These are phyloP conservation scores for Alethe castanea DNA, from an alignment of 2,113 vertebrate genomes.

Conservation along the genomic window DNA sequence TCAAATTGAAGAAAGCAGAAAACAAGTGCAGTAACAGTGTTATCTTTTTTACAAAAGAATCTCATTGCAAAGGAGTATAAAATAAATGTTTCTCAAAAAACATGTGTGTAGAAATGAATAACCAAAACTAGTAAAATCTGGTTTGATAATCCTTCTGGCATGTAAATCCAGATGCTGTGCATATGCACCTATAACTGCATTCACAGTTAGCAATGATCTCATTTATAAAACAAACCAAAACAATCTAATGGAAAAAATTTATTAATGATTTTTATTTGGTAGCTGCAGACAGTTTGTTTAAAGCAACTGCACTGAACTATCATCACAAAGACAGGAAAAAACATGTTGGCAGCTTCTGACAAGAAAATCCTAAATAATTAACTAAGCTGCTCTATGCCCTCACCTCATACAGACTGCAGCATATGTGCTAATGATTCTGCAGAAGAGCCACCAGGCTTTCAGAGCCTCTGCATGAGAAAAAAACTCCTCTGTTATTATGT, in stretches of 20 bases:
- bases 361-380: constrained; percentile 22
- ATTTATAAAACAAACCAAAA: neutral
- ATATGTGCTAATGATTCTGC: neutral
- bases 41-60: neutral
- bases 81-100: neutral
- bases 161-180: neutral
- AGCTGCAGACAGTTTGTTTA: neutral
- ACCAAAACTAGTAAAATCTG: neutral
- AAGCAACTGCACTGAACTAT: neutral
- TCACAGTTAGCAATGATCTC: neutral
- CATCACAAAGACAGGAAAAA: neutral
- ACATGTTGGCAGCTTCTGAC: neutral
- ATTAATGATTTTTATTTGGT: neutral
- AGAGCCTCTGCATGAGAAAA: neutral
- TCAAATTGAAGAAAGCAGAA: neutral
- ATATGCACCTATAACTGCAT: neutral
- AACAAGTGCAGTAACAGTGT: neutral
- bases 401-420: neutral
- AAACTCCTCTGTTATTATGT: neutral
- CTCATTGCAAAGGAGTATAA: neutral
- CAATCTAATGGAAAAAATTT: neutral
- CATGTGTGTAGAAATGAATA: neutral
- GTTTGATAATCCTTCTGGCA: neutral
- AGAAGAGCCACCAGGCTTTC: neutral
- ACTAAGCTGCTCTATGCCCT: neutral